phyloP scores from a whole-genome alignment of 2,888 invertebrate genomes.

The Ommatoiulus sabulosus region DNA sequence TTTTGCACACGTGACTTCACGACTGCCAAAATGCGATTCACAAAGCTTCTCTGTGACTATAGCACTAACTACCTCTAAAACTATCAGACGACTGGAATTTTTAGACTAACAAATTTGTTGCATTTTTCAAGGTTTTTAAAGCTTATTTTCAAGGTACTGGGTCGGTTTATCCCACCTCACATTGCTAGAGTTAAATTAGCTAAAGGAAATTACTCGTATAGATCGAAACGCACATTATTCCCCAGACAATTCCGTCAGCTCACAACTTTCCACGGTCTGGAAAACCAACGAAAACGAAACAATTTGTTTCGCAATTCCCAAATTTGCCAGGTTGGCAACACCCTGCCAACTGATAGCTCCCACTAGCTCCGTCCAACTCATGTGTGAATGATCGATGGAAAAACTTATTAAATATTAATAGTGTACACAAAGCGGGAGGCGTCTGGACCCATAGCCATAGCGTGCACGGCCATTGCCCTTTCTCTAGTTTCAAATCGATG shows the following conservation, averaged over 20 bases:
- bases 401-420: slow-evolving; percentile 15
- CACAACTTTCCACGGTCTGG: background rate
- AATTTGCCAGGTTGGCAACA: background rate
- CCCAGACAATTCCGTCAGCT: background rate
- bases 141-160: no score
- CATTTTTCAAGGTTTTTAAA: no score
- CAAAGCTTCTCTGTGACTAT: no score
- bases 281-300: background rate
- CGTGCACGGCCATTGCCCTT: background rate
- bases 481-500: slow-evolving; percentile 12
- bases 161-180: no score
- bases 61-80: no score
- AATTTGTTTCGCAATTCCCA: background rate
- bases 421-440: background rate
- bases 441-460: background rate
- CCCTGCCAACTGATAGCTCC: background rate
- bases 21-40: no score
- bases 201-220: no score
- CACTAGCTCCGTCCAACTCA: background rate
- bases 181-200: no score
- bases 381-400: slow-evolving; percentile 36
- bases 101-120: no score
- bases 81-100: no score
- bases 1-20: no score
- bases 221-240: background rate